phyloP scores from a whole-genome alignment of 2,797 vertebrate species.

The Philypnodon macrostomus region DNA sequence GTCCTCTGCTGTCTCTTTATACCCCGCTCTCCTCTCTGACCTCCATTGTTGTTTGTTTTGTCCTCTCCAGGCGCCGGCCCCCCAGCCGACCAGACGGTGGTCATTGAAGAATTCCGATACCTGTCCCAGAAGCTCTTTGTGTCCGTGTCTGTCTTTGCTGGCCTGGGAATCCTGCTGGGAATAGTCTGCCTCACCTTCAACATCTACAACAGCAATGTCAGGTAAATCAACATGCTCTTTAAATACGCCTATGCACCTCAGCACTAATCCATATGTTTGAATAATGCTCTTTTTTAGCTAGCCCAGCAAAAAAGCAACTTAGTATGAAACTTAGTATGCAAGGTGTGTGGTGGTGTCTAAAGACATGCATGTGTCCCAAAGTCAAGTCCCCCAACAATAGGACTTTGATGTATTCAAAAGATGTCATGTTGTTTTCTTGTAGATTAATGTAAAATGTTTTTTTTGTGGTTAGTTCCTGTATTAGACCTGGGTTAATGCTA shows the following conservation, averaged over 20 bases:
- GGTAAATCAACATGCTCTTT: constrained; percentile 60
- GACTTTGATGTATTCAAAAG: no score
- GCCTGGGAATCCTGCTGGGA: constrained; percentile 87
- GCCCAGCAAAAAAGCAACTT: no score
- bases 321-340: no score
- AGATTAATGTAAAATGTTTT: no score
- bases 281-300: neutral
- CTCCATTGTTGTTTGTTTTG: constrained; percentile 12
- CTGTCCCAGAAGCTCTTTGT: constrained; percentile 93
- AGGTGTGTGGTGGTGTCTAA: no score
- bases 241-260: neutral
- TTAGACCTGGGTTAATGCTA: no score
- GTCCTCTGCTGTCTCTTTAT: neutral
- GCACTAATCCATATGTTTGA: neutral
- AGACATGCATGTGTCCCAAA: no score
- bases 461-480: no score
- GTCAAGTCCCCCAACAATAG: no score
- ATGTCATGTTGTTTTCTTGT: no score
- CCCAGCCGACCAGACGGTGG: constrained; percentile 88
- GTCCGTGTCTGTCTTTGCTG: constrained; percentile 86
- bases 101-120: constrained; percentile 89
- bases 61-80: constrained; percentile 79
- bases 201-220: constrained; percentile 92
- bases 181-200: constrained; percentile 91
- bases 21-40: constrained; percentile 4